Evolutionary conservation across 2,797 vertebrate species (phyloP), one percentile per base, ranked within the genome.

Genomic region (Alosa sapidissima): DNA sequence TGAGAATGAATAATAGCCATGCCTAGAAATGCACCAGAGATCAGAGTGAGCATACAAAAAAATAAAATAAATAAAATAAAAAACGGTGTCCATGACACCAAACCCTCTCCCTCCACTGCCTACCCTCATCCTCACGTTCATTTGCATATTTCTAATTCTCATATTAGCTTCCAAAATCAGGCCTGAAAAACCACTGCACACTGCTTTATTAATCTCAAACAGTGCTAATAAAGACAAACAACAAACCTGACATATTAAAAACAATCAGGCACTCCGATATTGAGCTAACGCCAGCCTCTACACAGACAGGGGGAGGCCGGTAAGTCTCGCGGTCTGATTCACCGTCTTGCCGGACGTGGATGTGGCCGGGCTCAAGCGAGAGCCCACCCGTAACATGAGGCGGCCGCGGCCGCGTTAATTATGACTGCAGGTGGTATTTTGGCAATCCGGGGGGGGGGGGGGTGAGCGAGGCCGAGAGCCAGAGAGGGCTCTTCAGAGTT

Each of bases 401-500:
- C 93, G 89, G 91, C 90, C 85, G 89, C 89, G 90, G 92, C 41
- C 41, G 41, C 93, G 93, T 94, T 94, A 94, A 95, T 94, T 95
- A 93, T 94, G 92, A 91, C 94, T 95, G 93, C 90, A 91, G 93
- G 94, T 93, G 92, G 92, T 93, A 93, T 94, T 92, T 93, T 91
- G 90, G 91, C 90, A 92, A 91, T 90, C 28, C 5, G 28, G 36
- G 68, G 4, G 68, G 68, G 5, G 5, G 28, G 16, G 33, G 9
- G 62, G 24, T 9, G 24, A 9, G 24, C 1, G 24, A n/a, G 92
- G 90, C 90, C 90, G 87, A 88, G 93, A 92, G 91, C 93, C 92
- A 92, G 87, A 92, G 92, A 92, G 94, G 93, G 93, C 93, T 94
- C 94, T 94, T 94, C 93, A 94, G 92, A 93, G 93, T 93, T 93